Percentiles rank a stretch among this genome's conserved stretches.
Conservation (phyloP, 92 coral and sea anemone genomes). For the Porites divaricata region DNA sequence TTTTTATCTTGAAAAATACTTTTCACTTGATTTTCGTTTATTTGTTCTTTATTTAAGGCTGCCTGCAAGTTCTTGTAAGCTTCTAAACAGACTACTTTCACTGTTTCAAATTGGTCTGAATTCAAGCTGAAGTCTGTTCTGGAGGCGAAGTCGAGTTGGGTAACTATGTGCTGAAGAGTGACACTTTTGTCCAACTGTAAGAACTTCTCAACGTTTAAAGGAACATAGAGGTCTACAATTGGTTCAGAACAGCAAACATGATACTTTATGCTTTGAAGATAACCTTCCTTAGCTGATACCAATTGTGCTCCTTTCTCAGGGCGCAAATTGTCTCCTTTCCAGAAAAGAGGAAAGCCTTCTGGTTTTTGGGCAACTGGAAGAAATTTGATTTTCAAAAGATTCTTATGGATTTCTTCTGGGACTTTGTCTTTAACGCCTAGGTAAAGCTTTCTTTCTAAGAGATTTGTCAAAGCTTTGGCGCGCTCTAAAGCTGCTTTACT, state of each 20-base stretch:
- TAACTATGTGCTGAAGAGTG: slow-evolving; percentile 10
- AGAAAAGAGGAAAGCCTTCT: slow-evolving; percentile 59
- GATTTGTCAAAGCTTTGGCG: background rate
- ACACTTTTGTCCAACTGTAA: slow-evolving; percentile 27
- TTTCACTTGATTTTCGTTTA: slow-evolving; percentile 20
- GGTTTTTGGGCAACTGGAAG: slow-evolving; percentile 74
- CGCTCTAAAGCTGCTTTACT: slow-evolving; percentile 17
- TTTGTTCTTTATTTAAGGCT: background rate
- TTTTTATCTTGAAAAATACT: slow-evolving; percentile 28
- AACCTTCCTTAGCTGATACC: slow-evolving; percentile 64
- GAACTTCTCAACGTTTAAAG: background rate
- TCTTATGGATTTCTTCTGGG: background rate
- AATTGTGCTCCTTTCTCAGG: slow-evolving; percentile 13
- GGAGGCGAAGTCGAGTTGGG: slow-evolving; percentile 48
- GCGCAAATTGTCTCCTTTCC: slow-evolving; percentile 56
- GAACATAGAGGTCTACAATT: slow-evolving; percentile 26
- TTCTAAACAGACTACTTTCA: slow-evolving; percentile 27
- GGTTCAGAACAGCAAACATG: slow-evolving; percentile 74
- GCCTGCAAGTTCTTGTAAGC: slow-evolving; percentile 53
- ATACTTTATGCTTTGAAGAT: slow-evolving; percentile 28
- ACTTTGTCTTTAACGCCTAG: background rate
- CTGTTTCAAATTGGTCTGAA: background rate
- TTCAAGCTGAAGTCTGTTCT: background rate
- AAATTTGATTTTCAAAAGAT: slow-evolving; percentile 26
- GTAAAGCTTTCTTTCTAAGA: background rate